Evolutionary conservation across 2,888 invertebrate species (phyloP).

Genomic region (Rotaria socialis): DNA sequence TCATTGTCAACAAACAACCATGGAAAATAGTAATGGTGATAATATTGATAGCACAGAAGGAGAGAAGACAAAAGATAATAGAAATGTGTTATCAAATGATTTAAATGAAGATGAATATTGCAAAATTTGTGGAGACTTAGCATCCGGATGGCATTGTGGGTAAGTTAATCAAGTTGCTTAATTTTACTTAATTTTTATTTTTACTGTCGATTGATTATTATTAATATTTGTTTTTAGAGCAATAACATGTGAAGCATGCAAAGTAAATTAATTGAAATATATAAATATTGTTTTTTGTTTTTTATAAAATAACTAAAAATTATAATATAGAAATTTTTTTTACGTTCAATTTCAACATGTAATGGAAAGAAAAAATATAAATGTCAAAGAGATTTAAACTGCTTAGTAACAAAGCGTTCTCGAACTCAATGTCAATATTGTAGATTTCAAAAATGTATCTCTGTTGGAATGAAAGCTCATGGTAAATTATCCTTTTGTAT

Average conservation of each 20-base stretch:
- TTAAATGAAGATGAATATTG: conserved; percentile 16
- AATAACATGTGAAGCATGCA: conserved; percentile 2
- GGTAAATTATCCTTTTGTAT: neutral
- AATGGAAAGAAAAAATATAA: conserved; percentile 18
- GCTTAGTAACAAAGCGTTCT: conserved; percentile 5
- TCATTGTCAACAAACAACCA: too few species aligned
- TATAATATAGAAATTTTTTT: neutral
- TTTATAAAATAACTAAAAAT: neutral
- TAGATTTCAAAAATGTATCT: conserved; percentile 18
- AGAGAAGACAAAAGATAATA: neutral
- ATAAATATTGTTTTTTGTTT: neutral
- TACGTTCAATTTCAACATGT: conserved; percentile 34
- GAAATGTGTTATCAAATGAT: neutral
- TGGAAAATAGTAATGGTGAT: neutral
- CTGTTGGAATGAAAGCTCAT: conserved; percentile 28
- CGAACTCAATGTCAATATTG: conserved; percentile 31
- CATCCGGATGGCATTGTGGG: conserved; percentile 23
- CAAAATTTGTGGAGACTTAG: neutral
- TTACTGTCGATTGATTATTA: neutral
- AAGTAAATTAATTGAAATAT: neutral
- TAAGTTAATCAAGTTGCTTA: neutral
- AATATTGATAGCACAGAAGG: neutral
- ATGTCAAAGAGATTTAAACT: neutral
- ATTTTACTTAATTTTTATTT: too few species aligned
- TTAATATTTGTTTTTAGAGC: neutral